Evolutionary conservation across 2,797 vertebrate species (phyloP), one percentile per base, ranked within the genome.

Genomic region (Ctenochaetus hawaiiensis): DNA sequence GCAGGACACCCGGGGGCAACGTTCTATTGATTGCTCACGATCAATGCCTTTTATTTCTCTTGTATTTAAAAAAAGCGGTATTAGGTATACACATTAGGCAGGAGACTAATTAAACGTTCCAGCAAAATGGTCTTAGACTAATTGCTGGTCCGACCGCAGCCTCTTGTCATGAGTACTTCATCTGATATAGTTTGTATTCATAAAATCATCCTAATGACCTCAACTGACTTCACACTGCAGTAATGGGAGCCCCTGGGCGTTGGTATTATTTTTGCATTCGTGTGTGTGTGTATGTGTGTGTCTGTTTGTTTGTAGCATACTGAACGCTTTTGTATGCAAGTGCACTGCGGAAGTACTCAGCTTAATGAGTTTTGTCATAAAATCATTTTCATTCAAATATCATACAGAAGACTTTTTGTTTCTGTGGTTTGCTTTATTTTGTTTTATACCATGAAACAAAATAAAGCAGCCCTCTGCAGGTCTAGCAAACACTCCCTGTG

Each of bases 1-100:
- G 20, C 4, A 0, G 45, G 54, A 65, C 68, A 78, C 82, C 71
- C n/a, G 12, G 68, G 30, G 85, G 88, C 75, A 45, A 58, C 37
- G 4, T 49, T 68, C 75, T 73, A 87, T 92, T 83, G 89, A 91
- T 90, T 37, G 54, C 57, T 14, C 51, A 18, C n/a, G 22, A 90
- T 92, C 89, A 89, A 88, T 91, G 77, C 53, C 69, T 85, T 89
- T 87, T 88, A 86, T 80, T 88, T 79, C 78, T 65, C 77, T 79
- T 81, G 77, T 87, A 79, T 79, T 86, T 77, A 72, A 84, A 90
- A 84, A 90, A 86, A 85, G 60, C 81, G 57, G 83, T n/a, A 56
- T 81, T 81, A 56, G 72, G 47, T 59, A 45, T 22, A 59, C 67
- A 5, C 62, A 52, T 49, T 57, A 56, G 65, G 77, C 56, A 76